Evolutionary conservation across 2,888 invertebrate species (phyloP).

Genomic region (Piscicola geometra): DNA sequence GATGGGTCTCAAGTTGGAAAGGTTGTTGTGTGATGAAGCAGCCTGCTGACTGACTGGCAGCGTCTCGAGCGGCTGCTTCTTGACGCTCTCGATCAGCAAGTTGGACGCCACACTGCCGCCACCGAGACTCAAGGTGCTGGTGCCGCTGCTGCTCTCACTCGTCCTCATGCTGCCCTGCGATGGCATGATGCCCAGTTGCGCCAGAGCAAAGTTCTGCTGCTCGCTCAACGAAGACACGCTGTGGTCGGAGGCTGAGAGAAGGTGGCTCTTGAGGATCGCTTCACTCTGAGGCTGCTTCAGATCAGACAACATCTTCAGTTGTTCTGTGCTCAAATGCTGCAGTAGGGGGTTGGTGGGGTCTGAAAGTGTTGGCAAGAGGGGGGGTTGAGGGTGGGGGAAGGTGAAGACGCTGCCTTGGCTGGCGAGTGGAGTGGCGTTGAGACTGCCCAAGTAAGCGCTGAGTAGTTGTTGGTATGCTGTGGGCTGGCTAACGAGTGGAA

Average conservation of each 20-base stretch:
- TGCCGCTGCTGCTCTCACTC: not conserved
- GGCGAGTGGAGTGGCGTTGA: not conserved
- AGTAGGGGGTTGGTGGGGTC: not conserved
- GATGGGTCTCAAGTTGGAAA: slow-evolving; percentile 27
- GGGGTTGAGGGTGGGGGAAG: not conserved
- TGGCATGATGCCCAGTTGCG: too few relatives aligned
- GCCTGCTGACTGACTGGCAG: slow-evolving; percentile 43
- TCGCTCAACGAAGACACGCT: not conserved
- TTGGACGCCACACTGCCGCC: not conserved
- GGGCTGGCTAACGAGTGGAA: not conserved
- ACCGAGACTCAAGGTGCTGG: not conserved
- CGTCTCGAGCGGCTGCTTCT: slow-evolving; percentile 52
- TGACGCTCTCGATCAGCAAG: slow-evolving; percentile 46
- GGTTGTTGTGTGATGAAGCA: slow-evolving; percentile 22
- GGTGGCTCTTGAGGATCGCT: not conserved
- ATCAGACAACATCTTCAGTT: too few relatives aligned
- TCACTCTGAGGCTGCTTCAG: not conserved
- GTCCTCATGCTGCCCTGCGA: not conserved
- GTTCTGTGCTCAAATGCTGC: not conserved
- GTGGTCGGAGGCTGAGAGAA: not conserved
- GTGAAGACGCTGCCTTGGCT: not conserved
- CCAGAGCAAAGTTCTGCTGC: too few relatives aligned
- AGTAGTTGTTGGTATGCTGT: not conserved
- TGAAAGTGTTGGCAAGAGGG: not conserved
- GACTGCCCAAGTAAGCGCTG: not conserved